A percentile compares a stretch with the other conserved stretches of the same genome.
Conservation (phyloP, 2,888 invertebrate species). For the Margaritifera margaritifera region DNA sequence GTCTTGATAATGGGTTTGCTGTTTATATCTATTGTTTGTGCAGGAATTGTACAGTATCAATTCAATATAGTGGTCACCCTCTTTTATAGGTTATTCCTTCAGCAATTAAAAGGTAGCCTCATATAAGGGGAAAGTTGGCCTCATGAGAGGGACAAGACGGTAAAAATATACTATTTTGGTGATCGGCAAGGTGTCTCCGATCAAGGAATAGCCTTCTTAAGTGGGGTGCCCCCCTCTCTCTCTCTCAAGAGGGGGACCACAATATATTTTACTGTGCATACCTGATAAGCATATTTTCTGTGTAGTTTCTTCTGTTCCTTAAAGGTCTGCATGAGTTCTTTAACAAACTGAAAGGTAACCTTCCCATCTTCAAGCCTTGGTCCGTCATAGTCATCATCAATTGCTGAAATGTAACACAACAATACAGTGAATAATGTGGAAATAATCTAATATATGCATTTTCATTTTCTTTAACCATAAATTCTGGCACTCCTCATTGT, state of each 20-base stretch:
- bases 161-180: not conserved
- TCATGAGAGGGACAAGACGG: no score
- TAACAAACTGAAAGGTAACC: constrained; percentile 91
- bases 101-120: no score
- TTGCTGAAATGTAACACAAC: constrained; percentile 77
- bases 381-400: constrained; percentile 95
- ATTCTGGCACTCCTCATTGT: no score
- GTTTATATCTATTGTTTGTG: no score
- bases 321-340: constrained; percentile 90
- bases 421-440: not conserved
- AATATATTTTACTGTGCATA: constrained; percentile 20
- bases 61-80: no score
- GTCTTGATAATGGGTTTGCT: no score
- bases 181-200: not conserved
- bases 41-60: no score
- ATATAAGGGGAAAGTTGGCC: no score
- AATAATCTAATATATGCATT: not conserved
- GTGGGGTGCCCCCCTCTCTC: no score
- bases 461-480: not conserved
- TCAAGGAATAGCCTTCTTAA: no score
- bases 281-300: constrained; percentile 97
- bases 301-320: constrained; percentile 94
- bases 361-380: constrained; percentile 83
- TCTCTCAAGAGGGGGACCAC: not conserved
- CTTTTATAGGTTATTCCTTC: no score